Conservation (phyloP, 2,888 invertebrate genomes). For the Ochropleura plecta region DNA sequence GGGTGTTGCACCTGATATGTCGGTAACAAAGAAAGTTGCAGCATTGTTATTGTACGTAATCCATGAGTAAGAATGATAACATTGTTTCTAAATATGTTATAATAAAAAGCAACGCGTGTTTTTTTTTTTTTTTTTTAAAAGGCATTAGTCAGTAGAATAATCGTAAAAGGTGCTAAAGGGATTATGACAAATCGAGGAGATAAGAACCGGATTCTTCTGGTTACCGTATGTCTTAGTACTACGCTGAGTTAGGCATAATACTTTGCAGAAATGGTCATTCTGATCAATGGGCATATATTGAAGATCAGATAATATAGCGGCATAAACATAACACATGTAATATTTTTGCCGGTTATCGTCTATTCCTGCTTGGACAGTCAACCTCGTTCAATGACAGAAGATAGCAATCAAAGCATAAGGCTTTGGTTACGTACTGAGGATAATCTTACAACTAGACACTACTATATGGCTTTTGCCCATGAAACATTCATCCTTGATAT, state of each 20-base stretch:
- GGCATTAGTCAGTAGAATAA: slow-evolving; percentile 10
- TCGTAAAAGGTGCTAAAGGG: not conserved
- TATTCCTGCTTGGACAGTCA: slow-evolving; percentile 4
- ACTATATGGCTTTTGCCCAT: slow-evolving; percentile 40
- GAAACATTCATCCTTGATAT: slow-evolving; percentile 53
- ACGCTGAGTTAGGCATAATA: not conserved
- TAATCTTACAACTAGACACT: slow-evolving; percentile 34
- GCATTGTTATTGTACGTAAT: slow-evolving; percentile 16
- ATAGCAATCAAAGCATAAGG: slow-evolving; percentile 51
- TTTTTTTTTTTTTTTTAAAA: not conserved
- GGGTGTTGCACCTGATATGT: slow-evolving; percentile 57
- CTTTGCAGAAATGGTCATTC: not conserved
- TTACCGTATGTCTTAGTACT: not conserved
- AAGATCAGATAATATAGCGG: not conserved
- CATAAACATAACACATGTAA: slow-evolving; percentile 10
- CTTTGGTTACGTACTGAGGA: slow-evolving; percentile 22
- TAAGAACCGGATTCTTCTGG: not conserved
- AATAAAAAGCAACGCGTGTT: not conserved
- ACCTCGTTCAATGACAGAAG: slow-evolving; percentile 24
- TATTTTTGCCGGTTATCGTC: not conserved
- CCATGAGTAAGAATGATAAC: slow-evolving; percentile 42
- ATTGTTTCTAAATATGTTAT: not conserved
- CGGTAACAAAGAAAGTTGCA: slow-evolving; percentile 58
- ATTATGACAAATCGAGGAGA: slow-evolving; percentile 14
- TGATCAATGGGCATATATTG: not conserved